Conservation (phyloP, 2,797 vertebrate genomes). For the Microctenopoma lineatum region DNA sequence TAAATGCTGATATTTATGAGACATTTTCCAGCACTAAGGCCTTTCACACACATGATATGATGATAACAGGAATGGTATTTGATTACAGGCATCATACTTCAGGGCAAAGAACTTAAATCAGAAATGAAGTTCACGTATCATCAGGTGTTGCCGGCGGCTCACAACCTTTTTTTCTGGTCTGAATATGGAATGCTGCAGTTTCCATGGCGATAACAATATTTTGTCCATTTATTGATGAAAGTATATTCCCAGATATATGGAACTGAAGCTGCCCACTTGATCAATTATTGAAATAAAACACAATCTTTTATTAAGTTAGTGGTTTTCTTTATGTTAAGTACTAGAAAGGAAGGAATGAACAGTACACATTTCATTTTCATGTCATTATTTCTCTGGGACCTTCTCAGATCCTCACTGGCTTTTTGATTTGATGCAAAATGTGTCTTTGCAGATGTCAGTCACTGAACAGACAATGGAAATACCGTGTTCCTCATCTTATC, state of each 20-base stretch:
- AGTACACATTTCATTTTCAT: conserved; percentile 24
- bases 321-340: conserved; percentile 37
- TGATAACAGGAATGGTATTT: neutral
- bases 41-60: neutral
- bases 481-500: neutral
- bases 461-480: neutral
- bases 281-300: neutral
- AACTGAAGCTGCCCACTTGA: neutral
- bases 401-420: neutral
- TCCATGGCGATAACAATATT: conserved; percentile 53
- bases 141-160: neutral
- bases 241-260: neutral
- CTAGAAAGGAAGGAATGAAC: conserved; percentile 33
- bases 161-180: conserved; percentile 18
- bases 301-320: neutral
- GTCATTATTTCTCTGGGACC: conserved; percentile 7
- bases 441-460: conserved; percentile 12
- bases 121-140: conserved; percentile 47
- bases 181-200: conserved; percentile 41
- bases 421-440: conserved; percentile 18
- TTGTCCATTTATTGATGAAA: conserved; percentile 18
- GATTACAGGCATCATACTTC: conserved; percentile 15
- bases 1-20: neutral
- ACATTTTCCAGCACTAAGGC: rapidly evolving
- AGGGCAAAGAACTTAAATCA: conserved; percentile 43